Evolutionary conservation across 2,113 vertebrate genomes (phyloP).

Genomic region (Pithys albifrons): DNA sequence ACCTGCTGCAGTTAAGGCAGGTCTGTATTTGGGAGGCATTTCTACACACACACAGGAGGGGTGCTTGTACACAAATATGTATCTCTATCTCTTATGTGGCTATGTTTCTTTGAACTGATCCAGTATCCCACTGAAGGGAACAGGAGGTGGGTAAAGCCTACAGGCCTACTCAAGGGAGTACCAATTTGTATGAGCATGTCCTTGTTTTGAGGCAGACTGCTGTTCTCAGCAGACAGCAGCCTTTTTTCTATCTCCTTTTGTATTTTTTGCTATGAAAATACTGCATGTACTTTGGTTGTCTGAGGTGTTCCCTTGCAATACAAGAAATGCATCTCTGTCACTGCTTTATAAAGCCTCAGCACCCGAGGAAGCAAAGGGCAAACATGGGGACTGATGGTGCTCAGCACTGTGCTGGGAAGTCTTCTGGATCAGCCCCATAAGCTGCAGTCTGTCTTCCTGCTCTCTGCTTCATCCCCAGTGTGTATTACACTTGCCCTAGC

Average conservation of each 20-base stretch:
- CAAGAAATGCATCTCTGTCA: background rate
- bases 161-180: background rate
- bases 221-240: background rate
- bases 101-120: conserved; percentile 14
- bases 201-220: background rate
- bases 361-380: background rate
- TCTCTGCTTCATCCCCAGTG: conserved; percentile 28
- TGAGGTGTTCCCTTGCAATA: background rate
- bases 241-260: background rate
- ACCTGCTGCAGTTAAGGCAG: background rate
- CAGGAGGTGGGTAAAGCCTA: background rate
- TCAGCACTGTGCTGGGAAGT: background rate
- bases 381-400: background rate
- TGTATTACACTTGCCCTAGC: conserved; percentile 66
- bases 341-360: background rate
- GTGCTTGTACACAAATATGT: background rate
- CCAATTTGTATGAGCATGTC: background rate
- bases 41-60: background rate
- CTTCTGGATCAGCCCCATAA: background rate
- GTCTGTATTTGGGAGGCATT: background rate
- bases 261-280: background rate
- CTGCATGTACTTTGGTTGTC: background rate
- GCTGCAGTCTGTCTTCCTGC: background rate
- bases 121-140: background rate
- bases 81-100: background rate